Evolutionary conservation across 35 echinoderm and acorn worm genomes (phyloP).

Genomic region (Apostichopus parvimensis): DNA sequence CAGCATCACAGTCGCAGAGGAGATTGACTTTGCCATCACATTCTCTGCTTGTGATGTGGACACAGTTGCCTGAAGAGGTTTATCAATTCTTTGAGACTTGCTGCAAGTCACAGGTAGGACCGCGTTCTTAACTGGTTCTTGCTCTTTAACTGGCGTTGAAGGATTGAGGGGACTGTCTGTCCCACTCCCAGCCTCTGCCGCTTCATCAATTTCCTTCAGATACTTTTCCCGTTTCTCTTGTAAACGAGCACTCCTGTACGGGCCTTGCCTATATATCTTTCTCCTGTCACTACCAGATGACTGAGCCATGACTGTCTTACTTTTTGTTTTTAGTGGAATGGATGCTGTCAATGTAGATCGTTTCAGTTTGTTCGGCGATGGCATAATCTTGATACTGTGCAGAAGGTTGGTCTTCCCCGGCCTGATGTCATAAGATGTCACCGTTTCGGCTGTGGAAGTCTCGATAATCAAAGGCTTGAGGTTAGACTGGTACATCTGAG

Average conservation of each 20-base stretch:
- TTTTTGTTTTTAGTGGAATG: conserved; percentile 70
- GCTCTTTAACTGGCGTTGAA: conserved; percentile 40
- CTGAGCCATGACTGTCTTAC: conserved; percentile 35
- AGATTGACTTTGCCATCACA: background rate
- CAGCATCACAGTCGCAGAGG: conserved; percentile 22
- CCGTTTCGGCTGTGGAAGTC: conserved; percentile 9
- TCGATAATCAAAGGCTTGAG: conserved; percentile 51
- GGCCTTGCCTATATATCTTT: conserved; percentile 46
- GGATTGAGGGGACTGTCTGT: conserved; percentile 31
- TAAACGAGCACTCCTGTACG: conserved; percentile 45
- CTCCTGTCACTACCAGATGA: conserved; percentile 22
- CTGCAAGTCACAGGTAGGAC: conserved; percentile 47
- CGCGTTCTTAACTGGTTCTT: conserved; percentile 1
- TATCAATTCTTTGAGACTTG: conserved; percentile 8
- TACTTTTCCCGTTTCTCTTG: conserved; percentile 57
- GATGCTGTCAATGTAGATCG: conserved; percentile 65
- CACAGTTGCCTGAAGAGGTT: background rate
- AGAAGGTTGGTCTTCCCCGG: conserved; percentile 50
- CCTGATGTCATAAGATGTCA: conserved; percentile 31
- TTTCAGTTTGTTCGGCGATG: conserved; percentile 63
- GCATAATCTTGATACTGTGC: conserved; percentile 61
- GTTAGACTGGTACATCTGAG: conserved; percentile 19
- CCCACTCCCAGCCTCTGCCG: conserved; percentile 41
- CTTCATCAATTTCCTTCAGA: conserved; percentile 55
- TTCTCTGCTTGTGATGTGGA: background rate